Percentiles rank a stretch among this genome's conserved stretches.
phyloP scores from a whole-genome alignment of 1,140 invertebrate genomes.

The Drosophila insularis region DNA sequence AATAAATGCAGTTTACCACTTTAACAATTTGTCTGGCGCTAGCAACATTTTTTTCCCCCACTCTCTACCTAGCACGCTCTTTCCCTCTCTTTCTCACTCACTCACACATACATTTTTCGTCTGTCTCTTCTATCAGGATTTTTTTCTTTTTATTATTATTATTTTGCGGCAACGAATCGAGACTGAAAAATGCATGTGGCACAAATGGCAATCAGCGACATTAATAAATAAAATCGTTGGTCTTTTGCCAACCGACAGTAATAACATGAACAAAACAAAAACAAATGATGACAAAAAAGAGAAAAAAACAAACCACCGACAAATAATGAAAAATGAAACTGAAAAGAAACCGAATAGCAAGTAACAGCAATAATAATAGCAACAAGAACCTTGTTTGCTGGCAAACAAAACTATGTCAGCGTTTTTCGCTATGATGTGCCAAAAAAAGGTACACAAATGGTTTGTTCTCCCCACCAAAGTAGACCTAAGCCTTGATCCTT shows the following conservation, averaged over 20 bases:
- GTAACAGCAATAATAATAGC: constrained; percentile 16
- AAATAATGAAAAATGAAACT: constrained; percentile 20
- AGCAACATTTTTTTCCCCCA: constrained; percentile 26
- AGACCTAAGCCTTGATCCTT: too few species aligned
- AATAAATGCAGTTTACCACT: constrained; percentile 63
- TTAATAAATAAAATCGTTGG: constrained; percentile 69
- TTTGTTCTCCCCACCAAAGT: neutral
- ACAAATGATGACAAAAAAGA: constrained; percentile 37
- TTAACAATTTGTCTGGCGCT: constrained; percentile 58
- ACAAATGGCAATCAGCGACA: constrained; percentile 61
- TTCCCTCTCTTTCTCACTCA: neutral
- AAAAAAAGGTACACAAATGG: constrained; percentile 27
- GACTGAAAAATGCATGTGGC: constrained; percentile 51
- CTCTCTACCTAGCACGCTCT: neutral
- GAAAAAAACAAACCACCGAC: constrained; percentile 28
- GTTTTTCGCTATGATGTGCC: constrained; percentile 39
- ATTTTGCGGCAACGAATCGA: neutral
- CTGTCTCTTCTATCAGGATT: constrained; percentile 17
- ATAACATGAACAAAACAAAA: constrained; percentile 47
- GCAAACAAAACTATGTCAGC: constrained; percentile 57
- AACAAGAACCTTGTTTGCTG: constrained; percentile 45
- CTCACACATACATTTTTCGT: too few species aligned
- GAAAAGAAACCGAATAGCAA: constrained; percentile 11
- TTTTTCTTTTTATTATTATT: constrained; percentile 9
- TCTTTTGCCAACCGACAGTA: constrained; percentile 61